Percentiles rank a stretch among this genome's conserved stretches.
phyloP scores from a whole-genome alignment of 2,113 vertebrate genomes.

The Hucho hucho region DNA sequence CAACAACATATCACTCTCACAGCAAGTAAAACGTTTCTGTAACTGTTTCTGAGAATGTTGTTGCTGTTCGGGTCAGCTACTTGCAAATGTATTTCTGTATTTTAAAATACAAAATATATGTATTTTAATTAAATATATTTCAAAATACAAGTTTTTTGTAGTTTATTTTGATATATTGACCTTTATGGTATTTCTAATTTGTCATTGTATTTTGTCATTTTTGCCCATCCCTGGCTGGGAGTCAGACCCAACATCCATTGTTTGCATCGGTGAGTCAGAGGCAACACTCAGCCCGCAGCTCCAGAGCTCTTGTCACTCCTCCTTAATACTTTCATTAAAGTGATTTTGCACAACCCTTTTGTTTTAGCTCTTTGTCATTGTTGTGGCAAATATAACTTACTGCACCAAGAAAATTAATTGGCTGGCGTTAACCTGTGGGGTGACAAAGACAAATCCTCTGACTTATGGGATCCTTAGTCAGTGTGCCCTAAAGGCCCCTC shows the following conservation, averaged over 20 bases:
- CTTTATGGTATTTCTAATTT: no score
- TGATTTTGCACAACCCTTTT: slow-evolving; percentile 47
- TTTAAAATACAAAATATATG: no score
- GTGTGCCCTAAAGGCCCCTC: slow-evolving; percentile 26
- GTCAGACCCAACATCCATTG: slow-evolving; percentile 4
- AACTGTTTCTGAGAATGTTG: no score
- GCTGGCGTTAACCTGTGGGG: slow-evolving; percentile 53
- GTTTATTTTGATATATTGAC: no score
- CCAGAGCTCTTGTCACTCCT: slow-evolving; percentile 54
- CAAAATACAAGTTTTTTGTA: no score
- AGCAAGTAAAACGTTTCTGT: no score
- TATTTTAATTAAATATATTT: no score
- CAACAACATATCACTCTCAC: no score
- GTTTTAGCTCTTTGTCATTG: slow-evolving; percentile 43
- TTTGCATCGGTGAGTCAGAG: slow-evolving; percentile 52
- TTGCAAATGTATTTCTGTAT: no score
- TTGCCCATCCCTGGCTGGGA: slow-evolving; percentile 13
- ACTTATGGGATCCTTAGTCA: slow-evolving; percentile 18
- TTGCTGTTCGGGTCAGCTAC: no score
- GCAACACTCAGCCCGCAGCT: slow-evolving; percentile 41
- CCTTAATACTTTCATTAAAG: slow-evolving; percentile 68
- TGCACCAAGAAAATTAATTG: slow-evolving; percentile 44
- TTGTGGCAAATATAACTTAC: slow-evolving; percentile 45
- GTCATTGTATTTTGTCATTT: no score
- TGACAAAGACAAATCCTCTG: slow-evolving; percentile 26